Base-by-base conservation (phyloP, 2,888 invertebrate species). In the Chrysopilus asiliformis region DNA sequence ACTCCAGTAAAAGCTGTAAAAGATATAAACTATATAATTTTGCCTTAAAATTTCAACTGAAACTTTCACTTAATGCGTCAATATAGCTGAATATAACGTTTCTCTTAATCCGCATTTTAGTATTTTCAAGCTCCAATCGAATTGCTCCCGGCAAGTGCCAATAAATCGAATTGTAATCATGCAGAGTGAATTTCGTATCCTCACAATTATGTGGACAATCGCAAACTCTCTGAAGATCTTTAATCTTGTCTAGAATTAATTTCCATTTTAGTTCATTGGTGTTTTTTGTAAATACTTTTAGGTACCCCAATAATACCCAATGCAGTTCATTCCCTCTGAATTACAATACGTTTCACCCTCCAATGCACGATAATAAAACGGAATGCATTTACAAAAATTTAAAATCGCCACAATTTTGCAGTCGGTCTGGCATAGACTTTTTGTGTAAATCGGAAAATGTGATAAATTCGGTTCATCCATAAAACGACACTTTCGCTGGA, bases 41-140 rank as follows among this genome's bases (percentile, higher is more conserved):
- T n/a, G n/a, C n/a, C n/a, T n/a, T n/a, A n/a, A n/a, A n/a, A 14
- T 8, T 12, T n/a, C 10, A 27, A n/a, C 34, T 12, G 28, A 10
- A 22, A 26, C 26, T 17, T 26, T 42, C 44, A 56, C 57, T 53
- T 33, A 56, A 34, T 7, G 54, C 45, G 30, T 58, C 56, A 8
- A 49, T 45, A 27, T 49, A 45, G 18, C 55, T 53, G 40, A 53
- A 56, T 14, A 58, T 40, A 7, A 57, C 45, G 24, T 55, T 52
- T 32, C 56, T 38, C 41, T 51, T 53, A 17, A 53, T 44, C 18
- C 55, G 46, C 18, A 51, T 47, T 28, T 50, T 50, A 2, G 56
- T 54, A 36, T 53, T 51, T 2, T 47, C 40, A 14, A 58, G 28
- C 22, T 51, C 51, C 51, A 53, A 53, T 22, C 51, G 52, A 18